A percentile compares a stretch with the other conserved stretches of the same genome.
These are phyloP conservation scores for Chloebia gouldiae DNA, from an alignment of 2,113 vertebrate species.

Conservation along the genomic window DNA sequence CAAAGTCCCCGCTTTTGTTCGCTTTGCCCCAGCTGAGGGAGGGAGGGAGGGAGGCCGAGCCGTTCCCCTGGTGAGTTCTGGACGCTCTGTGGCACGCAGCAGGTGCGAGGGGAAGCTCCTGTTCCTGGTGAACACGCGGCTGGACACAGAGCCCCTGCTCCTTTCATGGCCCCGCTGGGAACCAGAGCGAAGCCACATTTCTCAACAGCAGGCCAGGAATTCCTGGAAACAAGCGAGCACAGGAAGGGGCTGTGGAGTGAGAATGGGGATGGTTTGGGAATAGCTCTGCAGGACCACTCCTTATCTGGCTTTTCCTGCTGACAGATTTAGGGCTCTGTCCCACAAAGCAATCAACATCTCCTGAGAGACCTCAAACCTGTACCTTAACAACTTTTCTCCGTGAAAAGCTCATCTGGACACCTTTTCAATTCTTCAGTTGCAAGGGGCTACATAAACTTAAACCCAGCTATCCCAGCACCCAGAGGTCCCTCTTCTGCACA, in stretches of 20 bases:
- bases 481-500: not conserved
- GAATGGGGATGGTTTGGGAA: constrained; percentile 17
- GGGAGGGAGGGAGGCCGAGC: not conserved
- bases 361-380: not conserved
- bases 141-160: not conserved
- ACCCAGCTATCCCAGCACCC: not conserved
- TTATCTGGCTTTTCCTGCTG: not conserved
- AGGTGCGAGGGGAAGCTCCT: not conserved
- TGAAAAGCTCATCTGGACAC: not conserved
- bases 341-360: not conserved
- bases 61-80: accelerated
- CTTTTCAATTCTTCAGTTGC: not conserved
- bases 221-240: not conserved
- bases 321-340: not conserved
- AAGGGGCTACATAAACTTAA: not conserved
- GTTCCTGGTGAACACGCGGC: not conserved
- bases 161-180: not conserved
- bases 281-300: constrained; percentile 4
- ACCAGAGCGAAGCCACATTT: not conserved
- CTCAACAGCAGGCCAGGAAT: constrained; percentile 28
- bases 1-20: not conserved
- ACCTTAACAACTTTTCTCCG: not conserved
- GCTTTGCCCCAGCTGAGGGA: not conserved
- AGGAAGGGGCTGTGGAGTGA: not conserved
- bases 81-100: not conserved